Percentiles rank a stretch among this genome's conserved stretches.
Evolutionary conservation across 2,113 vertebrate species (phyloP).

Genomic region (Ramphastos sulfuratus): DNA sequence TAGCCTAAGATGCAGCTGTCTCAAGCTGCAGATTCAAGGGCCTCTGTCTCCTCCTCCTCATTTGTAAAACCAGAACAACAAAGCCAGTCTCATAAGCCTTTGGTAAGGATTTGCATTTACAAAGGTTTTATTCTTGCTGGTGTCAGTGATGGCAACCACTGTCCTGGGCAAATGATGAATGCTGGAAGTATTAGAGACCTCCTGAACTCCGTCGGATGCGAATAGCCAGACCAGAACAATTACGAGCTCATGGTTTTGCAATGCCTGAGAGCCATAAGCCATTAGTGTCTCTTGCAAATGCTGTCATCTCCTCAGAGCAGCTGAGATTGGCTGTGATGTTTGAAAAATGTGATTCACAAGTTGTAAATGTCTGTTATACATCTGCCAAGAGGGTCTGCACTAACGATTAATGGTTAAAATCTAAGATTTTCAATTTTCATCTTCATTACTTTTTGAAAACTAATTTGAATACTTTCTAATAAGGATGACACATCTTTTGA

Average conservation of each 20-base stretch:
- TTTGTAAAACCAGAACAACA: neutral
- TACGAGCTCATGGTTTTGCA: slow-evolving; percentile 23
- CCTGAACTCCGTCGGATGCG: neutral
- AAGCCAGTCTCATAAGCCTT: neutral
- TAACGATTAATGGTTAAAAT: slow-evolving; percentile 22
- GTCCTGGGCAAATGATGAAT: neutral
- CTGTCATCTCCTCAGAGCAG: slow-evolving; percentile 15
- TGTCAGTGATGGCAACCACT: neutral
- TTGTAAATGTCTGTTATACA: slow-evolving; percentile 17
- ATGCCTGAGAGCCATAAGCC: slow-evolving; percentile 21
- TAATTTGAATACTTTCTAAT: slow-evolving; percentile 21
- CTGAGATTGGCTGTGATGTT: slow-evolving; percentile 10
- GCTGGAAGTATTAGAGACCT: neutral
- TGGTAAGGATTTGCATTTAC: neutral
- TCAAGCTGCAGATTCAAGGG: neutral
- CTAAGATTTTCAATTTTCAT: neutral
- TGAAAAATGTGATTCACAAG: slow-evolving; percentile 16
- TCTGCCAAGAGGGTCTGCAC: slow-evolving; percentile 19
- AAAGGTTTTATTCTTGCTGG: neutral
- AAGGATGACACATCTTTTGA: slow-evolving; percentile 10
- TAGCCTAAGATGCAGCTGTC: neutral
- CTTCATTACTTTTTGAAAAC: neutral
- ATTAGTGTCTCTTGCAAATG: slow-evolving; percentile 20
- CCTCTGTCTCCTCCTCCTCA: neutral
- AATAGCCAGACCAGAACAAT: slow-evolving; percentile 34